These are phyloP conservation scores for Haliclona indistincta DNA, from an alignment of 37 sponge, comb jelly and placozoan genomes.

Conservation along the genomic window DNA sequence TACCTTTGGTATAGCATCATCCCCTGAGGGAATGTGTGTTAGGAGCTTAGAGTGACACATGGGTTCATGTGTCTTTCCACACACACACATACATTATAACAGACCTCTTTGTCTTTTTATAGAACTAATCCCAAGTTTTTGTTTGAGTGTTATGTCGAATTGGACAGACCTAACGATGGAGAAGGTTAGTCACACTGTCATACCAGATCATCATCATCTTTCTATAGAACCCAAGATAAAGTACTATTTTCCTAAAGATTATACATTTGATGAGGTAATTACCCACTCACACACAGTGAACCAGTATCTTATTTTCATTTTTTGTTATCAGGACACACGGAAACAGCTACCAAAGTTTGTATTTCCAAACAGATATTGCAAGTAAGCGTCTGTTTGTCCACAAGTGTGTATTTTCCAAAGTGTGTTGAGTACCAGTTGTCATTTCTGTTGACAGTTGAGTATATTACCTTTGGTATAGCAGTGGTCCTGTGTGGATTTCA, in stretches of 20 bases:
- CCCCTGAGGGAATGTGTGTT: too few relatives aligned
- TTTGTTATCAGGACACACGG: constrained; percentile 16
- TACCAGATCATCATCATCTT: not conserved
- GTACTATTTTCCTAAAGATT: constrained; percentile 52
- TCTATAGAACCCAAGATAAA: constrained; percentile 34
- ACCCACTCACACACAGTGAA: not conserved
- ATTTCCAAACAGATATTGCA: constrained; percentile 48
- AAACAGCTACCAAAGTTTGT: constrained; percentile 64
- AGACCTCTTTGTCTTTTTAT: not conserved
- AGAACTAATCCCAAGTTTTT: constrained; percentile 22
- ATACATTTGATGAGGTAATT: constrained; percentile 34
- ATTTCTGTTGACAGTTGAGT: too few relatives aligned
- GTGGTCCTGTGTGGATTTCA: not conserved
- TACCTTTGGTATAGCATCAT: not conserved
- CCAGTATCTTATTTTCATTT: not conserved
- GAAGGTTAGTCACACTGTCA: constrained; percentile 33
- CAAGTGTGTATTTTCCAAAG: not conserved
- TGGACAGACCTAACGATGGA: constrained; percentile 30
- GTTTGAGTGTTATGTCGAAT: constrained; percentile 70
- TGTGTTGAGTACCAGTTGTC: constrained; percentile 6
- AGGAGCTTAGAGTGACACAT: too few relatives aligned
- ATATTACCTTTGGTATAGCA: not conserved
- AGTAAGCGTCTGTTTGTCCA: constrained; percentile 27
- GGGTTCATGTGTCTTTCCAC: too few relatives aligned
- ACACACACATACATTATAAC: not conserved